Conservation (phyloP, 1,140 invertebrate genomes). For the Caerostris darwini region DNA sequence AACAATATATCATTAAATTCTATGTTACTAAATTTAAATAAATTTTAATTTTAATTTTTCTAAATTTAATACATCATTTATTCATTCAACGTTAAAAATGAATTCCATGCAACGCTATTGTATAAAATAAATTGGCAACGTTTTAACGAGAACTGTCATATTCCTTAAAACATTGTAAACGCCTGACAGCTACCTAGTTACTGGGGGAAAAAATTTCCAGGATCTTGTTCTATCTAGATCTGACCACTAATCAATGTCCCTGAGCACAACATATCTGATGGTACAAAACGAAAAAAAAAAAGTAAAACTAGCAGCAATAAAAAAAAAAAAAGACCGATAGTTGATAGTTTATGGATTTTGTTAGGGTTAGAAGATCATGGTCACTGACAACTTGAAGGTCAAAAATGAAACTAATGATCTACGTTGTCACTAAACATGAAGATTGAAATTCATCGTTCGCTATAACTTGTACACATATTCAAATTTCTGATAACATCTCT, state of each 20-base stretch:
- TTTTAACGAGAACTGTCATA: too few relatives aligned
- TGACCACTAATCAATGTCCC: background rate
- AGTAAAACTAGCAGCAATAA: slow-evolving; percentile 5
- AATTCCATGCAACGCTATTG: too few relatives aligned
- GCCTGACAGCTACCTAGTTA: too few relatives aligned
- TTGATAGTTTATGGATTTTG: background rate
- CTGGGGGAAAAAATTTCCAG: background rate
- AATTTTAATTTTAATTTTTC: too few relatives aligned
- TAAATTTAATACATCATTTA: too few relatives aligned
- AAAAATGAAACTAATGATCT: slow-evolving; percentile 49
- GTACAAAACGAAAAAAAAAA: background rate
- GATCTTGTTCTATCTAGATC: background rate
- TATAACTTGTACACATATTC: slow-evolving; percentile 26
- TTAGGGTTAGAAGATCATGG: slow-evolving; percentile 67
- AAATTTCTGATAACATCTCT: slow-evolving; percentile 12
- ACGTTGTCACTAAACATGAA: slow-evolving; percentile 5
- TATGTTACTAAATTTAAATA: too few relatives aligned
- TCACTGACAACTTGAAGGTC: slow-evolving; percentile 36
- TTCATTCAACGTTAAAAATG: too few relatives aligned
- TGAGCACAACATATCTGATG: slow-evolving; percentile 8
- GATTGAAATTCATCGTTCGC: slow-evolving; percentile 25
- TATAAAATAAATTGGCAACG: background rate
- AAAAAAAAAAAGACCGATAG: background rate
- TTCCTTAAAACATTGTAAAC: too few relatives aligned
- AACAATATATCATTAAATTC: too few relatives aligned